A percentile compares a stretch with the other conserved stretches of the same genome.
Evolutionary conservation across 2,113 vertebrate species (phyloP).

Genomic region (Gambusia affinis): DNA sequence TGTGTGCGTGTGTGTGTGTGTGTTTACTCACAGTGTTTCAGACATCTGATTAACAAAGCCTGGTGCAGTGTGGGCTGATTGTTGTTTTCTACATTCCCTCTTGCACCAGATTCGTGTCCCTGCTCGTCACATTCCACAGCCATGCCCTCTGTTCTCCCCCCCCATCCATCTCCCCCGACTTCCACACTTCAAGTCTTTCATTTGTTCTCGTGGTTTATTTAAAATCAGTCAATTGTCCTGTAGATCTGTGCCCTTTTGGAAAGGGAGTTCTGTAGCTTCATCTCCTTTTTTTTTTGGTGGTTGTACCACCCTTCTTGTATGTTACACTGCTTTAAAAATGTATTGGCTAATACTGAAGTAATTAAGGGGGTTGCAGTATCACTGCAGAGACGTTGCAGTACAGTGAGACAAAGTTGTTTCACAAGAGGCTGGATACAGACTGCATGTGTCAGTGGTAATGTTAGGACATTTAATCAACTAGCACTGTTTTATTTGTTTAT

Average conservation of each 20-base stretch:
- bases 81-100: slow-evolving; percentile 41
- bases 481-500: not conserved
- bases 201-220: slow-evolving; percentile 17
- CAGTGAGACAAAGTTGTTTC: not conserved
- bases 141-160: slow-evolving; percentile 44
- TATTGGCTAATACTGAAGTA: slow-evolving; percentile 10
- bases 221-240: slow-evolving; percentile 1
- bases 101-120: slow-evolving; percentile 65
- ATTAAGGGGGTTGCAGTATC: slow-evolving; percentile 48
- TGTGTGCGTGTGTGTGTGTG: not conserved
- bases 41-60: not conserved
- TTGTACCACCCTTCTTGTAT: slow-evolving; percentile 7
- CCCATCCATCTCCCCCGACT: slow-evolving; percentile 2
- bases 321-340: slow-evolving; percentile 46
- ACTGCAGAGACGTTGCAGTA: slow-evolving; percentile 41
- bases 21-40: slow-evolving; percentile 1
- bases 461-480: slow-evolving; percentile 44
- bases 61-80: slow-evolving; percentile 33
- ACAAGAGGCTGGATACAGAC: not conserved
- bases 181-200: slow-evolving; percentile 4
- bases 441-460: slow-evolving; percentile 27
- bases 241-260: not conserved
- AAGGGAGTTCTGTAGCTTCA: slow-evolving; percentile 14
- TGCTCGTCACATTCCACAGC: slow-evolving; percentile 76
- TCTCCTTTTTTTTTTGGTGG: slow-evolving; percentile 16